Percentiles rank a stretch among this genome's conserved stretches.
Conservation (phyloP, 2,113 vertebrate genomes). For the Nyctibius bracteatus region DNA sequence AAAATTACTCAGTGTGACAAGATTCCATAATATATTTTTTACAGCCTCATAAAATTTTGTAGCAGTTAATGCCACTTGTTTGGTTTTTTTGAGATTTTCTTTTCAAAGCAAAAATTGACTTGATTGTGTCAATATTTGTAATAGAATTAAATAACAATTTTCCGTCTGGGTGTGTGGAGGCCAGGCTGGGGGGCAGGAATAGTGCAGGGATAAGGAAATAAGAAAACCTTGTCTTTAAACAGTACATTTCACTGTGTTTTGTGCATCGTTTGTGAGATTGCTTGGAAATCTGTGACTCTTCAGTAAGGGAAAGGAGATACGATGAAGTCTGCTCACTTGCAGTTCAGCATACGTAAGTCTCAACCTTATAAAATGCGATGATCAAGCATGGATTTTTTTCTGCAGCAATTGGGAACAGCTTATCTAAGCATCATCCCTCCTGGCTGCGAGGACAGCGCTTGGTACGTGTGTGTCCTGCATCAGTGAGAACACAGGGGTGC, state of each 20-base stretch:
- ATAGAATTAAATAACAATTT: not conserved
- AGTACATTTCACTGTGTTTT: not conserved
- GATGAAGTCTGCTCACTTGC: not conserved
- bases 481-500: not conserved
- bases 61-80: not conserved
- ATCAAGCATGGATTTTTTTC: not conserved
- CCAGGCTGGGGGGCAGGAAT: not conserved
- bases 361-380: not conserved
- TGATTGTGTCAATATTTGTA: not conserved
- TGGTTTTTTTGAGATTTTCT: not conserved
- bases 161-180: not conserved
- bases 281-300: not conserved
- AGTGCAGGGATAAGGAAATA: not conserved
- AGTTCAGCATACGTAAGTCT: not conserved
- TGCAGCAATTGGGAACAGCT: not conserved
- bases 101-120: conserved; percentile 11
- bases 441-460: not conserved
- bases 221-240: not conserved
- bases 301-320: not conserved
- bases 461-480: not conserved
- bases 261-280: not conserved
- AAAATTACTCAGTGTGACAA: conserved; percentile 57
- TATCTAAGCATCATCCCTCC: not conserved
- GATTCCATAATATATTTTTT: conserved; percentile 37
- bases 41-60: conserved; percentile 46